These are phyloP conservation scores for Hyposmocoma kahamanoa DNA, from an alignment of 1,140 invertebrate genomes.

Conservation along the genomic window DNA sequence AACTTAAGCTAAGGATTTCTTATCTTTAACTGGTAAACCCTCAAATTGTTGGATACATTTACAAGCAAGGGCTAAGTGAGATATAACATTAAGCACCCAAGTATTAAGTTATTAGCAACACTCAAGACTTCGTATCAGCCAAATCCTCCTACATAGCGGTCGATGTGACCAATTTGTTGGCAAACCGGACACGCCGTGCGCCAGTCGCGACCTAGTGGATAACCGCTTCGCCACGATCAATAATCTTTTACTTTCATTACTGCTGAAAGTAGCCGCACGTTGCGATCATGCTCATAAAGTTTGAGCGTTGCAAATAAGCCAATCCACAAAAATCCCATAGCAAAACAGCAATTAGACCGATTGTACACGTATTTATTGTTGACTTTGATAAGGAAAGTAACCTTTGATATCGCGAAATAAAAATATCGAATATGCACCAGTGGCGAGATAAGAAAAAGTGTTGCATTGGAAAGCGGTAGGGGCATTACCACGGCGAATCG, in stretches of 20 bases:
- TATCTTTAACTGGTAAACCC: too few species aligned
- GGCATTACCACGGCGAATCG: conserved; percentile 50
- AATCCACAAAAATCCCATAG: too few species aligned
- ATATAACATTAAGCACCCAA: too few species aligned
- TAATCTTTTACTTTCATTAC: conserved; percentile 65
- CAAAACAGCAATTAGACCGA: too few species aligned
- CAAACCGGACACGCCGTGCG: conserved; percentile 49
- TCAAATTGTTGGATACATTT: too few species aligned
- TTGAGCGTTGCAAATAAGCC: too few species aligned
- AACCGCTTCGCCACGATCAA: conserved; percentile 40
- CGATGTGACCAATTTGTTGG: conserved; percentile 63
- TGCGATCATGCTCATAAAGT: too few species aligned
- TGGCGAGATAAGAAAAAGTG: conserved; percentile 32
- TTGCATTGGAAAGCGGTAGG: conserved; percentile 48
- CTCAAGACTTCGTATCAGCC: too few species aligned
- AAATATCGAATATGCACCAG: conserved; percentile 8
- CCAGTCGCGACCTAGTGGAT: conserved; percentile 35
- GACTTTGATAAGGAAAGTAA: background rate
- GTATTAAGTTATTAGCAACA: too few species aligned
- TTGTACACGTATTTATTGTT: too few species aligned
- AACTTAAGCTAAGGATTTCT: too few species aligned
- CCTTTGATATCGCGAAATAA: conserved; percentile 1
- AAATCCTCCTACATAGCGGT: conserved; percentile 60
- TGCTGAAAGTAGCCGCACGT: conserved; percentile 33
- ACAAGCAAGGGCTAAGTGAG: too few species aligned